Percentiles rank a stretch among this genome's conserved stretches.
phyloP scores from a whole-genome alignment of 2,888 invertebrate genomes.

The Gerosis bhagava region DNA sequence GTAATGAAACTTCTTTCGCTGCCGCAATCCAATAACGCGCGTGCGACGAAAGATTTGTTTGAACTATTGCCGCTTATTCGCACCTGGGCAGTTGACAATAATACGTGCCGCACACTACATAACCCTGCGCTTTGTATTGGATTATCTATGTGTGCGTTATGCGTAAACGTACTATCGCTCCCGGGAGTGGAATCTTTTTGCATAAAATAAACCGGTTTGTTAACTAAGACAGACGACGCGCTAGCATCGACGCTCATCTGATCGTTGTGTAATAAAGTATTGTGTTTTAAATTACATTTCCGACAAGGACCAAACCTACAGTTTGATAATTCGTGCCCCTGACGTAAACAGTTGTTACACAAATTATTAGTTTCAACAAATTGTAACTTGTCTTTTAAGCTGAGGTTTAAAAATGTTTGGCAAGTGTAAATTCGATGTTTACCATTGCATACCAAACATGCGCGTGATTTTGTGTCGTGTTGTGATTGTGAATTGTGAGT shows the following conservation, averaged over 20 bases:
- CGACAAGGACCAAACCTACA: constrained; percentile 26
- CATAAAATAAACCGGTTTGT: constrained; percentile 8
- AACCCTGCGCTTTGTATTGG: constrained; percentile 5
- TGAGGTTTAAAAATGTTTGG: constrained; percentile 21
- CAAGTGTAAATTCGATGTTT: constrained; percentile 28
- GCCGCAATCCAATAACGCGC: constrained; percentile 34
- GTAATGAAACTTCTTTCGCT: constrained; percentile 35
- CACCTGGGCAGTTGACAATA: constrained; percentile 11
- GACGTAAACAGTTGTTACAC: constrained; percentile 29
- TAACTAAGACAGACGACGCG: constrained; percentile 7
- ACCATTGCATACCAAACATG: constrained; percentile 26
- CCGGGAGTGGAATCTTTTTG: background rate
- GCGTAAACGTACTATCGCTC: background rate
- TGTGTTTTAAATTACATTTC: constrained; percentile 24
- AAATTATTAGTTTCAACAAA: constrained; percentile 23
- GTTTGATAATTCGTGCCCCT: constrained; percentile 18
- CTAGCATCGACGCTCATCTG: background rate
- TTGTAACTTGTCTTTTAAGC: constrained; percentile 12
- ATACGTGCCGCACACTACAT: background rate
- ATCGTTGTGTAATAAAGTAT: constrained; percentile 26
- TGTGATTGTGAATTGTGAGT: constrained; percentile 4
- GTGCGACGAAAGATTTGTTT: constrained; percentile 21
- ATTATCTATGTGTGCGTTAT: constrained; percentile 4
- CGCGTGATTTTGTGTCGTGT: constrained; percentile 3
- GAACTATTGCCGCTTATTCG: constrained; percentile 7